phyloP scores from a whole-genome alignment of 1,140 invertebrate species.

The Eueides isabella region DNA sequence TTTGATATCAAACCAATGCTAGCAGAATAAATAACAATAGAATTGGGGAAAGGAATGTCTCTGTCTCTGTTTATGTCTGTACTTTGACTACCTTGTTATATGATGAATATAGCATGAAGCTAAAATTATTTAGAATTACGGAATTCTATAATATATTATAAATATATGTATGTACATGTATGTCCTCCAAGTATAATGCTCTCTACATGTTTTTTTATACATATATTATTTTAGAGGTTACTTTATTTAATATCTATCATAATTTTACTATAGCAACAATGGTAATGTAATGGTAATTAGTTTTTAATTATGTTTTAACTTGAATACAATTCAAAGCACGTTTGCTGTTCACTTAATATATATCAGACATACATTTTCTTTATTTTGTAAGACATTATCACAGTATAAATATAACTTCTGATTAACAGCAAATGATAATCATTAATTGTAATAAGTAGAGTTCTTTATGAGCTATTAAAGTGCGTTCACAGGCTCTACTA shows the following conservation, averaged over 20 bases:
- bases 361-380: neutral
- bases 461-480: slow-evolving; percentile 22
- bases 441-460: slow-evolving; percentile 3
- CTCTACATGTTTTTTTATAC: neutral
- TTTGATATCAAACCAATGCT: too few relatives aligned
- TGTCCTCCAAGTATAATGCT: neutral
- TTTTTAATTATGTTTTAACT: neutral
- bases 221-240: neutral
- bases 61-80: too few relatives aligned
- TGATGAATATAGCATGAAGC: too few relatives aligned
- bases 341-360: neutral
- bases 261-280: neutral
- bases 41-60: too few relatives aligned
- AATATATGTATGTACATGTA: neutral
- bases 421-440: neutral
- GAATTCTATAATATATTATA: neutral
- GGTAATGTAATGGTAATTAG: neutral
- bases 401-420: neutral
- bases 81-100: too few relatives aligned
- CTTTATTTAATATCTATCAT: neutral
- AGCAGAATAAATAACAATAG: too few relatives aligned
- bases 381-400: neutral
- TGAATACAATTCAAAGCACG: neutral
- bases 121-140: too few relatives aligned
- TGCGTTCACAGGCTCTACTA: slow-evolving; percentile 49